Evolutionary conservation across 2,888 invertebrate species (phyloP).

Genomic region (Acleris emargana): DNA sequence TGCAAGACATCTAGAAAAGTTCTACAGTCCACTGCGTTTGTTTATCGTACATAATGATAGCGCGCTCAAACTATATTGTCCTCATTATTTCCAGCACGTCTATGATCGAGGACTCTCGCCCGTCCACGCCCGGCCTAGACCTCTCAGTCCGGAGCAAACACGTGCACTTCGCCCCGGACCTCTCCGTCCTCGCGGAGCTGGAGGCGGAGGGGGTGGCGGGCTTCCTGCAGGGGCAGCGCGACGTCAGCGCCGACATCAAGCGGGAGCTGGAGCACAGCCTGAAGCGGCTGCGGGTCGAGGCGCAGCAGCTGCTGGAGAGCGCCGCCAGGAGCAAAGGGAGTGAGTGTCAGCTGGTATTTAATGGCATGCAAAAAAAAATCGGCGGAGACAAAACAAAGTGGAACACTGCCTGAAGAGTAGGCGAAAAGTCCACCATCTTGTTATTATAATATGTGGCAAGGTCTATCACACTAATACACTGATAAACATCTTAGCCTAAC

Average conservation of each 20-base stretch:
- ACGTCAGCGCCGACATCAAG: conserved; percentile 83
- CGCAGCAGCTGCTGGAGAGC: conserved; percentile 87
- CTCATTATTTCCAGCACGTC: conserved; percentile 12
- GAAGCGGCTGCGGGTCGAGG: conserved; percentile 75
- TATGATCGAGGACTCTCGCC: conserved; percentile 50
- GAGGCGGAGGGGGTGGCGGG: conserved; percentile 84
- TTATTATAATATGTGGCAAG: too few relatives aligned
- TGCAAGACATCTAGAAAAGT: too few relatives aligned
- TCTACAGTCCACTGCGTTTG: too few relatives aligned
- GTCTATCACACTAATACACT: too few relatives aligned
- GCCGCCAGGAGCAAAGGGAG: conserved; percentile 66
- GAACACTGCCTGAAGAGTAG: conserved; percentile 29
- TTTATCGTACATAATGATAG: too few relatives aligned
- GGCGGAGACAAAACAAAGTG: too few relatives aligned
- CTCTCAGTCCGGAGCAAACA: conserved; percentile 65
- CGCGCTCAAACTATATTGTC: too few relatives aligned
- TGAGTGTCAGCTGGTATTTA: conserved; percentile 44
- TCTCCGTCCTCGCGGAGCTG: conserved; percentile 83
- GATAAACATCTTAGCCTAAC: too few relatives aligned
- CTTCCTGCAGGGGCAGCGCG: conserved; percentile 79
- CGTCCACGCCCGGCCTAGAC: conserved; percentile 49
- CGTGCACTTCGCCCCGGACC: conserved; percentile 89
- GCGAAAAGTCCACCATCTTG: too few relatives aligned
- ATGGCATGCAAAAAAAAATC: conserved; percentile 76
- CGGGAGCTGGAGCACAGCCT: conserved; percentile 67